Conservation (phyloP, 2,888 invertebrate species). For the Leucophora obtusa region DNA sequence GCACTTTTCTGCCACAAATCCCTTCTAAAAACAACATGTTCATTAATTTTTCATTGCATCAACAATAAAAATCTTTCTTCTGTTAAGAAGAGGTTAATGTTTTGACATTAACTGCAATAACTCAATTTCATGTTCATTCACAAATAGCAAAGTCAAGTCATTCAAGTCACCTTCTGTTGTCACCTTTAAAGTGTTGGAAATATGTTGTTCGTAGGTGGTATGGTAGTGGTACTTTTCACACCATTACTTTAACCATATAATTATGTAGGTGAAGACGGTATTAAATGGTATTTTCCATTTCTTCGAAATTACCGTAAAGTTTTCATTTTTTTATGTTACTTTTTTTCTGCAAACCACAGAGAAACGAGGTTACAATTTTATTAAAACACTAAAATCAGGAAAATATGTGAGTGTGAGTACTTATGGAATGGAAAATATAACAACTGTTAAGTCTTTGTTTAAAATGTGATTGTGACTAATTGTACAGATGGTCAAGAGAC, state of each 20-base stretch:
- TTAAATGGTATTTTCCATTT: constrained; percentile 40
- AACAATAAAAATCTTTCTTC: constrained; percentile 37
- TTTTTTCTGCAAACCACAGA: neutral
- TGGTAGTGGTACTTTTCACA: constrained; percentile 27
- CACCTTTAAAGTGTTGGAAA: constrained; percentile 25
- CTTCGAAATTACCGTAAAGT: constrained; percentile 1
- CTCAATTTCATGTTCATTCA: constrained; percentile 25
- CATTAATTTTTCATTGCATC: constrained; percentile 13
- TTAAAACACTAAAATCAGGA: neutral
- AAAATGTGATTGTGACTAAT: constrained; percentile 13
- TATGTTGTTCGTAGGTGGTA: constrained; percentile 38
- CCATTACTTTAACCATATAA: constrained; percentile 25
- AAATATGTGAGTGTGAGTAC: no score
- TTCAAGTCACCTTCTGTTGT: constrained; percentile 44
- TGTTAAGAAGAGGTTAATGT: constrained; percentile 34
- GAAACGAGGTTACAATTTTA: constrained; percentile 24
- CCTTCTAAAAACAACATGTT: neutral
- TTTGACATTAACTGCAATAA: constrained; percentile 53
- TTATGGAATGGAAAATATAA: neutral
- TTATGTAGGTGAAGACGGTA: constrained; percentile 38
- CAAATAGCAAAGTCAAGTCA: constrained; percentile 31
- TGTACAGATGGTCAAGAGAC: constrained; percentile 25
- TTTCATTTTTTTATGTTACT: constrained; percentile 17
- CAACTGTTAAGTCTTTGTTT: constrained; percentile 7
- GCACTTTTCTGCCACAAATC: neutral